Evolutionary conservation across 2,113 vertebrate genomes (phyloP).

Genomic region (Psettodes erumei): DNA sequence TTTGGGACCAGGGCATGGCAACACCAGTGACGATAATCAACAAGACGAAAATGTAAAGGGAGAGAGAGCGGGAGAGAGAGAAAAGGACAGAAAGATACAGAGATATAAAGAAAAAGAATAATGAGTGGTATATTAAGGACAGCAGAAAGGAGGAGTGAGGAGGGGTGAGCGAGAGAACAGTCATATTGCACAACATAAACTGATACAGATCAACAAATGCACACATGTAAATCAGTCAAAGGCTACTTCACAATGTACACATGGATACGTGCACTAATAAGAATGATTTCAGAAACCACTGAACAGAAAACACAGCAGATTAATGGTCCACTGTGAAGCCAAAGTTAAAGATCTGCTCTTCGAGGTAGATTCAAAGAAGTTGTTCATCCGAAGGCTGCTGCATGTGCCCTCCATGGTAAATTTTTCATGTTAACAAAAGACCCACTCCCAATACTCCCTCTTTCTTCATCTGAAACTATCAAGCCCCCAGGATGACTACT

Average conservation of each 20-base stretch:
- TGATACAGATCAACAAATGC: slow-evolving; percentile 33
- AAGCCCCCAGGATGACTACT: slow-evolving; percentile 5
- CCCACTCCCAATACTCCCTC: too few relatives aligned
- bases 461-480: neutral
- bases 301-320: neutral
- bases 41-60: slow-evolving; percentile 47
- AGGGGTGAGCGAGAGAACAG: slow-evolving; percentile 45
- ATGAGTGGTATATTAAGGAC: slow-evolving; percentile 10
- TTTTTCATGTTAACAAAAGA: slow-evolving; percentile 5
- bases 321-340: too few relatives aligned
- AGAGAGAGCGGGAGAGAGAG: slow-evolving; percentile 19
- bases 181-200: slow-evolving; percentile 52
- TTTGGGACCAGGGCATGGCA: slow-evolving; percentile 59
- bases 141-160: neutral
- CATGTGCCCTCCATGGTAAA: slow-evolving; percentile 9
- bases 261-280: neutral
- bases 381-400: neutral
- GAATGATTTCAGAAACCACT: neutral
- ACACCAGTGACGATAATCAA: slow-evolving; percentile 71
- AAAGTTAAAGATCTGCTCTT: neutral
- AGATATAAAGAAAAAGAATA: too few relatives aligned
- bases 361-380: neutral
- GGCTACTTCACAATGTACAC: slow-evolving; percentile 12
- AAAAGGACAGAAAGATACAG: slow-evolving; percentile 20
- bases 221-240: slow-evolving; percentile 21